Evolutionary conservation across 2,888 invertebrate genomes (phyloP).

Genomic region (Erpobdella octoculata): DNA sequence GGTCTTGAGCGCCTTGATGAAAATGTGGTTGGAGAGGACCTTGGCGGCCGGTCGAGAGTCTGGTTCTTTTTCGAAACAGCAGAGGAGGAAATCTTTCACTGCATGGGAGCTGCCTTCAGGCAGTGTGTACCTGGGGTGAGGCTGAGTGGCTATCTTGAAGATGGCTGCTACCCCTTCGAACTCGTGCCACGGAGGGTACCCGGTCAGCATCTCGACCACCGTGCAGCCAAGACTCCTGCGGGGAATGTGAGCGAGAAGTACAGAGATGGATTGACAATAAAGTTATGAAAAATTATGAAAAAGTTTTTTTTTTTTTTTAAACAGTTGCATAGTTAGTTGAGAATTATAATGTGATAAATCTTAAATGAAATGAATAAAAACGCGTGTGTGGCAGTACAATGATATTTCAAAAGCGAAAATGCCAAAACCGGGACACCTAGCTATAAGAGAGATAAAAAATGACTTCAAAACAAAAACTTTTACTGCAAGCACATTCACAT

Average conservation of each 20-base stretch:
- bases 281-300: too few species aligned
- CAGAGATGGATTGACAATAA: not conserved
- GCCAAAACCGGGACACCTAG: not conserved
- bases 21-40: conserved; percentile 38
- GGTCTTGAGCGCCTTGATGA: conserved; percentile 28
- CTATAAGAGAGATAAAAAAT: not conserved
- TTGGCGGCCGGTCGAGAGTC: conserved; percentile 46
- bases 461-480: not conserved
- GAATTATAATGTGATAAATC: too few species aligned
- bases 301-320: too few species aligned
- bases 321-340: too few species aligned
- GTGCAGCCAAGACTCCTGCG: conserved; percentile 53
- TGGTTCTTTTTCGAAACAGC: conserved; percentile 44
- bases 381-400: too few species aligned
- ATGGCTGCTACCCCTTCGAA: conserved; percentile 52
- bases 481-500: too few species aligned
- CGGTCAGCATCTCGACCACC: conserved; percentile 52
- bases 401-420: not conserved
- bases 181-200: conserved; percentile 50
- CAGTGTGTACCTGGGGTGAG: conserved; percentile 46
- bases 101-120: conserved; percentile 41
- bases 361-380: too few species aligned
- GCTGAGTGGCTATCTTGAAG: conserved; percentile 50
- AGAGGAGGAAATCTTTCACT: conserved; percentile 43
- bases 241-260: not conserved